Base-by-base conservation (phyloP, 2,888 invertebrate genomes). In the Tortrix viridana region DNA sequence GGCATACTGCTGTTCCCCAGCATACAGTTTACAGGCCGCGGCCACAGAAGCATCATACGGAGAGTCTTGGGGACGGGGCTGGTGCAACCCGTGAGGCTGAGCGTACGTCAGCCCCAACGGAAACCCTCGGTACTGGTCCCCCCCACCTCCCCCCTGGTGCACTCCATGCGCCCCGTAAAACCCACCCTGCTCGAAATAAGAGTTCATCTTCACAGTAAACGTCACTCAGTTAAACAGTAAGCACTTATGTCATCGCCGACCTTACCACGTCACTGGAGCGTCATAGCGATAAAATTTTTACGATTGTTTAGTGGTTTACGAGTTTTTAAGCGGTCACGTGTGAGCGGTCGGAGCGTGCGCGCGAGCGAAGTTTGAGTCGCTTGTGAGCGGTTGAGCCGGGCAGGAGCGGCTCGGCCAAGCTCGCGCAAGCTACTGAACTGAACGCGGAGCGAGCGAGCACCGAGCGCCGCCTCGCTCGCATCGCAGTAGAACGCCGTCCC, bases 181-280 rank as follows among this genome's bases (percentile, higher is more conserved):
- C 90, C 97, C 97, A 89, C 96, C 96, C 94, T 98, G 98, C 94
- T 98, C 98, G 90, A 98, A 98, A 91, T 98, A 98, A 86, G 97
- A 97, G 96, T 97, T 98, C 98, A 98, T 98, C 89, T 88, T 89
- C 89, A 86, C 87, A 73, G 81, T 75, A 86, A 84, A 84, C 88
- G 88, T 87, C 89, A 90, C 89, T 86, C 76, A 80, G 83, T 83
- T 63, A 58, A 79, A 82, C 77, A 32, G 32, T 32, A 74, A 86
- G 81, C 89, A 86, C 89, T 89, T 91, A 91, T 91, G 91, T 89
- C 92, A 91, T 92, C 86, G 32, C 32, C 32, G 32, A 32, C 32
- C 32, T 32, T 12, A 32, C 32, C 32, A 91, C 91, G 90, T 92
- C 92, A 92, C 90, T 89, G 85, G 82, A 88, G 88, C 89, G 89